These are phyloP conservation scores for Ceratoteleas bidentatus DNA, from an alignment of 1,140 invertebrate species.

Conservation along the genomic window DNA sequence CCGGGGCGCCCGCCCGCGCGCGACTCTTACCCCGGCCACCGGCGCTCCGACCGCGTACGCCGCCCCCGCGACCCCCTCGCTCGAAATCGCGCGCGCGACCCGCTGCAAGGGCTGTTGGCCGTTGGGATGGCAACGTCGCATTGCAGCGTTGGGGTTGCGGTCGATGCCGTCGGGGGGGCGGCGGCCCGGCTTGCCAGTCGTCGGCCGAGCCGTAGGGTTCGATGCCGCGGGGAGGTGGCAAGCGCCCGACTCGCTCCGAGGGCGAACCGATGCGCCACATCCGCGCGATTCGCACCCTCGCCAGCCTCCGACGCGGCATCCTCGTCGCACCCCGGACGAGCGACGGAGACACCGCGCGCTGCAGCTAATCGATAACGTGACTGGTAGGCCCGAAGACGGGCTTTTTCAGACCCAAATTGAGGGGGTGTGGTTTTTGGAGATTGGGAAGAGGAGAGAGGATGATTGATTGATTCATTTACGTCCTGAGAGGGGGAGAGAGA, in stretches of 20 bases:
- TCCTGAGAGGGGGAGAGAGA: too few species aligned
- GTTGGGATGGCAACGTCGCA: constrained; percentile 82
- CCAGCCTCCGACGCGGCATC: constrained; percentile 63
- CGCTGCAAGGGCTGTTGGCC: constrained; percentile 79
- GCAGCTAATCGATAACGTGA: constrained; percentile 77
- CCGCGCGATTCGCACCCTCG: constrained; percentile 51
- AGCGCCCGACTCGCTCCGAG: constrained; percentile 49
- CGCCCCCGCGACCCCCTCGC: too few species aligned
- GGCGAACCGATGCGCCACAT: constrained; percentile 55
- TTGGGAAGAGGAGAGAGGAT: too few species aligned
- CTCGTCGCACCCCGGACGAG: constrained; percentile 27
- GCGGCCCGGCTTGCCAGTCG: constrained; percentile 68
- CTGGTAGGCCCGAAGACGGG: constrained; percentile 59
- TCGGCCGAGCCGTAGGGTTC: constrained; percentile 70
- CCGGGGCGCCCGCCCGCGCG: too few species aligned
- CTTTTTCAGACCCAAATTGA: too few species aligned
- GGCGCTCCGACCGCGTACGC: too few species aligned
- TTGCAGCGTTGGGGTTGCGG: constrained; percentile 81
- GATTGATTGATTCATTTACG: too few species aligned
- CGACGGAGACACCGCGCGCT: constrained; percentile 49
- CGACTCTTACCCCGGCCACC: too few species aligned
- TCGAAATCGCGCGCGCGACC: too few species aligned
- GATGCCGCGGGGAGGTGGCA: constrained; percentile 74
- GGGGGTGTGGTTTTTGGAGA: too few species aligned
- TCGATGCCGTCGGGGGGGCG: constrained; percentile 76